Evolutionary conservation across 92 coral and sea anemone species (phyloP), one percentile per base, ranked within the genome.

Genomic region (Epizoanthus stellaris): DNA sequence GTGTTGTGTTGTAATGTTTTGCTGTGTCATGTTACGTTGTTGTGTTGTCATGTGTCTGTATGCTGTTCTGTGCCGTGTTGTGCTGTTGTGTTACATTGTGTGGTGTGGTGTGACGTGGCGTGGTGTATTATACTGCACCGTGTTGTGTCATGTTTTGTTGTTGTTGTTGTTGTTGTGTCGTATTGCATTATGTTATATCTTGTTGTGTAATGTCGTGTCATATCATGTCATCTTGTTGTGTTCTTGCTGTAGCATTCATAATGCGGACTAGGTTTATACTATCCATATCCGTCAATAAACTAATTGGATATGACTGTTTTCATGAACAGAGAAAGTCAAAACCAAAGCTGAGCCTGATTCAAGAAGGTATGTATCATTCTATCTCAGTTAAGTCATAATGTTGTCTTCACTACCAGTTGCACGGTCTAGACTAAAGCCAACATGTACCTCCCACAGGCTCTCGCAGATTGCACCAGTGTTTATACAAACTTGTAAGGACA

Each of bases 401-500:
- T 11, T 64, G 5, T 23, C 14, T 43, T 61, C 5, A 38, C n/a
- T 6, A 25, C 7, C 45, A 67, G 3, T 53, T 82, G 53, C 61
- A 6, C 70, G 56, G 12, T 84, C 57, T 86, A 65, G 59, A 71
- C 73, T 76, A 67, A 82, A 20, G 47, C 6, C 40, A 0, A 2
- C 49, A 6, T 45, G 14, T 20, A 25, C 8, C 25, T 79, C 39
- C 40, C 16, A 92, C 75, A 92, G 98, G 19, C 87, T 94, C 14
- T 94, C 98, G 34, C 98, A 94, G 82, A 87, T 91, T 75, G 93
- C 94, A 7, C 99, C 99, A 17, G 97, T 90, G 81, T 97, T 95
- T 77, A 86, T 91, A 38, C 81, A 93, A 75, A 92, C 93, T 65
- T 95, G 98, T 75, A 80, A 87, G 45, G 98, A 96, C 72, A 56